Percentiles rank a stretch among this genome's conserved stretches.
These are phyloP conservation scores for Lontra canadensis DNA, from an alignment of 2,113 vertebrate genomes.

Conservation along the genomic window DNA sequence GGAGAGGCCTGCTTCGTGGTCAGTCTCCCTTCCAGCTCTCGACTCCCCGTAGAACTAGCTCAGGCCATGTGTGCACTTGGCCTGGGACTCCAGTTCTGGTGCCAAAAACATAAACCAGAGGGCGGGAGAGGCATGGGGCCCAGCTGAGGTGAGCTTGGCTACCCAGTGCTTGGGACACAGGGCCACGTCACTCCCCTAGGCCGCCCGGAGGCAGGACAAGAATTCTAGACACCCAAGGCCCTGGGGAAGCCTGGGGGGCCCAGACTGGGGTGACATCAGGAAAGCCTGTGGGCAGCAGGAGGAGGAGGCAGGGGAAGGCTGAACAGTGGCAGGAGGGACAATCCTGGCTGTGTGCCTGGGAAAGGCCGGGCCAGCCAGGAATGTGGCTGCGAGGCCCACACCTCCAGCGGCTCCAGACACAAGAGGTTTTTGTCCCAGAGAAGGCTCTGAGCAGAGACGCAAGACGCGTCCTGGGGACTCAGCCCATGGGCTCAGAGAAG, in stretches of 20 bases:
- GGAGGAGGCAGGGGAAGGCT: background rate
- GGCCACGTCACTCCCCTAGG: background rate
- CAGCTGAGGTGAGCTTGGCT: background rate
- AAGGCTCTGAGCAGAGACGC: background rate
- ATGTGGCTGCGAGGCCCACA: background rate
- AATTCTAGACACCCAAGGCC: constrained; percentile 42
- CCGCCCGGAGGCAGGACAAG: background rate
- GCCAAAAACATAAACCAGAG: constrained; percentile 52
- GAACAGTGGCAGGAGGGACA: background rate
- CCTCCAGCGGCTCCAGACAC: background rate
- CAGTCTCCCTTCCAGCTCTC: background rate
- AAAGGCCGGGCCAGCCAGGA: background rate
- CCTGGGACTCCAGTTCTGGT: background rate
- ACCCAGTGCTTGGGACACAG: background rate
- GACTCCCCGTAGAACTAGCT: background rate
- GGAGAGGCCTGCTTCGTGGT: background rate
- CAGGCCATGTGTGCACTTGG: background rate
- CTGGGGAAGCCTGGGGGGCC: rapidly evolving
- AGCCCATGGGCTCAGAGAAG: background rate
- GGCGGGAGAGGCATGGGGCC: background rate
- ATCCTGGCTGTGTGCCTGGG: background rate
- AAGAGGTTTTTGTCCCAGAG: background rate
- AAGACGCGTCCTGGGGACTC: background rate
- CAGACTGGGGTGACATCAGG: constrained; percentile 25
- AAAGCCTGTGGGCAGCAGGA: background rate